Conservation (phyloP, 2,888 invertebrate species). For the Drosophila prolongata region DNA sequence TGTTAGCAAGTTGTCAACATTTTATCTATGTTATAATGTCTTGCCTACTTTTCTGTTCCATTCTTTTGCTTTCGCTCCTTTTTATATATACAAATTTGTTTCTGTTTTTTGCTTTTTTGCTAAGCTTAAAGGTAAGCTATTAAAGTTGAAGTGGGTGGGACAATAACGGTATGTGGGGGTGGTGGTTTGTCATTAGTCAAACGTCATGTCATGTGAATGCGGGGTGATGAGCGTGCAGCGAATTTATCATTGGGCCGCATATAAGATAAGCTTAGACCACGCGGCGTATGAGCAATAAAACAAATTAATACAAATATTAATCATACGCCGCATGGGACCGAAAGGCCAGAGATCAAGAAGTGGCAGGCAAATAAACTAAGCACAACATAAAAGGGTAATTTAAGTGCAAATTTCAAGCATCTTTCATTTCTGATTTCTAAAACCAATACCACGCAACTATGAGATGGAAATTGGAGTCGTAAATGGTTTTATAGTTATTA, state of each 20-base stretch:
- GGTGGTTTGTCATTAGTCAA: slow-evolving; percentile 53
- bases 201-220: slow-evolving; percentile 33
- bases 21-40: slow-evolving; percentile 51
- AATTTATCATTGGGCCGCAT: slow-evolving; percentile 50
- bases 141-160: slow-evolving; percentile 11
- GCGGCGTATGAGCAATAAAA: slow-evolving; percentile 56
- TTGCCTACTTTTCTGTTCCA: slow-evolving; percentile 24
- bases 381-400: slow-evolving; percentile 34
- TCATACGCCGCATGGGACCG: slow-evolving; percentile 52
- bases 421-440: slow-evolving; percentile 14
- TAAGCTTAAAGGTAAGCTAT: slow-evolving; percentile 34
- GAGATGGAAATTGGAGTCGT: slow-evolving; percentile 36
- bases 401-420: slow-evolving; percentile 20
- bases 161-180: neutral
- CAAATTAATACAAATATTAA: slow-evolving; percentile 62
- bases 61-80: slow-evolving; percentile 15
- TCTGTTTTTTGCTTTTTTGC: neutral
- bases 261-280: slow-evolving; percentile 31
- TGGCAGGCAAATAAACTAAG: slow-evolving; percentile 12
- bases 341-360: slow-evolving; percentile 37
- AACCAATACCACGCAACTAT: slow-evolving; percentile 16
- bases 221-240: slow-evolving; percentile 46
- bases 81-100: neutral
- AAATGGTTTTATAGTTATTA: slow-evolving; percentile 19
- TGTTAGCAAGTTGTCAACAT: slow-evolving; percentile 58